A percentile compares a stretch with the other conserved stretches of the same genome.
Conservation (phyloP, 2,888 invertebrate species). For the Atrina japonica region DNA sequence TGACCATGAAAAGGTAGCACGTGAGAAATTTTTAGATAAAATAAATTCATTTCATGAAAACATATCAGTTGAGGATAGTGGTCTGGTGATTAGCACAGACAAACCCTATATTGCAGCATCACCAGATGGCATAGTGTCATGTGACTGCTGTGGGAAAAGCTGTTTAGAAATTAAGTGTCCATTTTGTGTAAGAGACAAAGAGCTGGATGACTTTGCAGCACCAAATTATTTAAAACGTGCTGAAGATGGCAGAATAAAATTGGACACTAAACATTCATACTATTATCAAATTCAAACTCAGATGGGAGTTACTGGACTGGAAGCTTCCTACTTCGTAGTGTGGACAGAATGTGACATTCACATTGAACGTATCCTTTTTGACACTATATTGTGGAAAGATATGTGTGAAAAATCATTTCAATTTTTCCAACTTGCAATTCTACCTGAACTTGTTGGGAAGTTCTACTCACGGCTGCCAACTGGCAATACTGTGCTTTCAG, state of each 20-base stretch:
- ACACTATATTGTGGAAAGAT: not conserved
- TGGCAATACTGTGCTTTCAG: not conserved
- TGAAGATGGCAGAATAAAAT: no score
- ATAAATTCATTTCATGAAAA: slow-evolving; percentile 7
- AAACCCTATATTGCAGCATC: slow-evolving; percentile 23
- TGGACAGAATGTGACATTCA: not conserved
- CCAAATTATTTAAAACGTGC: not conserved
- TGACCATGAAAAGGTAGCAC: slow-evolving; percentile 22
- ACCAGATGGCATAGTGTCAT: slow-evolving; percentile 27
- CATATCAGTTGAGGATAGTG: slow-evolving; percentile 1
- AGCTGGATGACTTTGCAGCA: not conserved
- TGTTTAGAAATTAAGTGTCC: slow-evolving; percentile 35
- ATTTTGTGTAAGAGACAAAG: slow-evolving; percentile 7
- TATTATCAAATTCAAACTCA: slow-evolving; percentile 34
- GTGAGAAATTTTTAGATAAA: not conserved
- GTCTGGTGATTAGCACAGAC: not conserved
- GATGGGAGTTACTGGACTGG: not conserved
- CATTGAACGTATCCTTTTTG: not conserved
- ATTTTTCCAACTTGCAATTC: not conserved
- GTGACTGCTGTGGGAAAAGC: slow-evolving; percentile 37
- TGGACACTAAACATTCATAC: slow-evolving; percentile 6
- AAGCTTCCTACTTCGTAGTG: not conserved
- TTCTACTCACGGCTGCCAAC: slow-evolving; percentile 3
- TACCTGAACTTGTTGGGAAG: slow-evolving; percentile 3
- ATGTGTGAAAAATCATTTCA: slow-evolving; percentile 5